phyloP scores from a whole-genome alignment of 2,888 invertebrate species.

The Junonia oenone region DNA sequence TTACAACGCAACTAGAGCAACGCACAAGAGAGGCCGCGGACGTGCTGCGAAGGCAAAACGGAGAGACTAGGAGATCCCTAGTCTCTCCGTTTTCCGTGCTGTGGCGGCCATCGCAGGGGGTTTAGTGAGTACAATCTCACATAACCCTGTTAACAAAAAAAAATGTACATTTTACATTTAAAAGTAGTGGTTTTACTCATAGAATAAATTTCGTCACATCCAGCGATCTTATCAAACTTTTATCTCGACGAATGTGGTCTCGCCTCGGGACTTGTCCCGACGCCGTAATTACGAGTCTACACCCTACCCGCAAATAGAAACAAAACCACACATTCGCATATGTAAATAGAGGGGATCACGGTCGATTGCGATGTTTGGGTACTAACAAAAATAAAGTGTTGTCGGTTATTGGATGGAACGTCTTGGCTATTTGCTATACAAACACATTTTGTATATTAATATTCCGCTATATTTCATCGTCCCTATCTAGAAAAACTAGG shows the following conservation, averaged over 20 bases:
- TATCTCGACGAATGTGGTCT: slow-evolving; percentile 51
- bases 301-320: slow-evolving; percentile 69
- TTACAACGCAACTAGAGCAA: too few relatives aligned
- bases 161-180: background rate
- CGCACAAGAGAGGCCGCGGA: too few relatives aligned
- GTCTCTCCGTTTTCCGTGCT: too few relatives aligned
- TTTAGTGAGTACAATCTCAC: too few relatives aligned
- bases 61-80: too few relatives aligned
- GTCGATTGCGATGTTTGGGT: slow-evolving; percentile 40
- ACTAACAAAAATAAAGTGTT: slow-evolving; percentile 33
- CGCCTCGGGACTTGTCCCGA: slow-evolving; percentile 64
- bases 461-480: slow-evolving; percentile 10
- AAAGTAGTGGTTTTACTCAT: background rate
- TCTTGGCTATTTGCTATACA: slow-evolving; percentile 27
- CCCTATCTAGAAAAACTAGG: background rate
- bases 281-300: slow-evolving; percentile 72
- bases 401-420: slow-evolving; percentile 22
- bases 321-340: slow-evolving; percentile 71
- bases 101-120: too few relatives aligned
- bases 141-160: too few relatives aligned
- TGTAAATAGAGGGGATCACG: slow-evolving; percentile 63
- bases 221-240: slow-evolving; percentile 27
- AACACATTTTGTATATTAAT: slow-evolving; percentile 29
- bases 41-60: too few relatives aligned
- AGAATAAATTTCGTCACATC: slow-evolving; percentile 10